phyloP scores from a whole-genome alignment of 2,113 vertebrate species.

The Crotalus tigris region DNA sequence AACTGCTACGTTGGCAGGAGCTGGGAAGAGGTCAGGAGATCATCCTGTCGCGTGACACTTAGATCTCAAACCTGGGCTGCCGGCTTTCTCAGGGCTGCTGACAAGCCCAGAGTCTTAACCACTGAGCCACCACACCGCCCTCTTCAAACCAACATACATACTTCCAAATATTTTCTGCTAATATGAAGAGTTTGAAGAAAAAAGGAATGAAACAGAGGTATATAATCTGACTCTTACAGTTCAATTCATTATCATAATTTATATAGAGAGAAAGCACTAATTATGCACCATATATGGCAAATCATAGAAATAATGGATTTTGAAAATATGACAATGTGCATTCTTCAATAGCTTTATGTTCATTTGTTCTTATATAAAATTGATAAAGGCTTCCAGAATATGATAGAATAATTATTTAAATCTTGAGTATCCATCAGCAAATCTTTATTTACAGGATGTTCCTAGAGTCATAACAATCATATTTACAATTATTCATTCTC shows the following conservation, averaged over 20 bases:
- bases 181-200: neutral
- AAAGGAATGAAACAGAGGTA: neutral
- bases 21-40: neutral
- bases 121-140: neutral
- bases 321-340: slow-evolving; percentile 28
- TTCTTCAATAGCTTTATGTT: slow-evolving; percentile 26
- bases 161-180: neutral
- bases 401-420: neutral
- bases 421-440: neutral
- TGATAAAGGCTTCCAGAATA: slow-evolving; percentile 18
- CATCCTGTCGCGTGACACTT: neutral
- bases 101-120: neutral
- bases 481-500: neutral
- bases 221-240: no score
- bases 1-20: neutral
- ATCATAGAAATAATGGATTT: slow-evolving; percentile 31
- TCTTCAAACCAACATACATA: neutral
- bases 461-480: neutral
- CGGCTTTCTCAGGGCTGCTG: neutral
- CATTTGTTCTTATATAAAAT: slow-evolving; percentile 15
- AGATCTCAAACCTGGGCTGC: neutral
- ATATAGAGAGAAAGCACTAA: slow-evolving; percentile 11
- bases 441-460: neutral
- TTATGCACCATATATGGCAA: neutral
- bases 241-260: no score